Evolutionary conservation across 64 coral and sea anemone genomes (phyloP).

Genomic region (Acropora tenuis): DNA sequence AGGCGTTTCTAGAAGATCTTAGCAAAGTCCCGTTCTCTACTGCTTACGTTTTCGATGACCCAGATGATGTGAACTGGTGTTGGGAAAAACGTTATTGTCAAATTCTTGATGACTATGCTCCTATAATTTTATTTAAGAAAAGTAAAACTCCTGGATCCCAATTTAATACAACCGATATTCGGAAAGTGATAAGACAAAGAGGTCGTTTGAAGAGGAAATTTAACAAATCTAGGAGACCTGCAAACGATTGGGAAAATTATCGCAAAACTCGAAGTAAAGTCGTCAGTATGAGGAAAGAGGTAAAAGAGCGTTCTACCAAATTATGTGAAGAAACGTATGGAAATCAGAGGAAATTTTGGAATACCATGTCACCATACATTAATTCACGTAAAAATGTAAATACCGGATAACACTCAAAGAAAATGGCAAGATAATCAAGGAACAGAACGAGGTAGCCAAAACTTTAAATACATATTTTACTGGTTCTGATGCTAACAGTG

Average conservation of each 20-base stretch:
- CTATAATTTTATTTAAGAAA: constrained; percentile 24
- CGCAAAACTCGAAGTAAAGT: constrained; percentile 31
- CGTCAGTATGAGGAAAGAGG: constrained; percentile 53
- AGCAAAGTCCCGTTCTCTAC: constrained; percentile 22
- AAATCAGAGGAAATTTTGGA: constrained; percentile 58
- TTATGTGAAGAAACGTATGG: constrained; percentile 39
- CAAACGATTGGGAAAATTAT: constrained; percentile 56
- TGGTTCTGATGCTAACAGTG: neutral
- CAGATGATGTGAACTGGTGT: constrained; percentile 31
- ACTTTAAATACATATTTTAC: constrained; percentile 59
- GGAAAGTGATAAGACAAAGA: constrained; percentile 33
- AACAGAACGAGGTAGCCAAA: constrained; percentile 24
- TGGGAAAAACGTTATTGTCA: constrained; percentile 33
- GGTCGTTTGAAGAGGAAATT: constrained; percentile 37
- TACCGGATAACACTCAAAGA: constrained; percentile 43
- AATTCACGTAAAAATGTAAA: constrained; percentile 62
- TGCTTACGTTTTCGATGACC: constrained; percentile 17
- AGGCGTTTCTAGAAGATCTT: constrained; percentile 36
- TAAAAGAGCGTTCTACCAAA: constrained; percentile 19
- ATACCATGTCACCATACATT: constrained; percentile 3
- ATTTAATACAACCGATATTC: constrained; percentile 21
- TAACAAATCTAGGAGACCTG: constrained; percentile 43
- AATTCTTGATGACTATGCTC: constrained; percentile 30
- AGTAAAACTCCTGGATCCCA: neutral
- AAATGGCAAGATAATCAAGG: constrained; percentile 51